Evolutionary conservation across 2,113 vertebrate genomes (phyloP), one percentile per base, ranked within the genome.

Genomic region (Phoxinus phoxinus): DNA sequence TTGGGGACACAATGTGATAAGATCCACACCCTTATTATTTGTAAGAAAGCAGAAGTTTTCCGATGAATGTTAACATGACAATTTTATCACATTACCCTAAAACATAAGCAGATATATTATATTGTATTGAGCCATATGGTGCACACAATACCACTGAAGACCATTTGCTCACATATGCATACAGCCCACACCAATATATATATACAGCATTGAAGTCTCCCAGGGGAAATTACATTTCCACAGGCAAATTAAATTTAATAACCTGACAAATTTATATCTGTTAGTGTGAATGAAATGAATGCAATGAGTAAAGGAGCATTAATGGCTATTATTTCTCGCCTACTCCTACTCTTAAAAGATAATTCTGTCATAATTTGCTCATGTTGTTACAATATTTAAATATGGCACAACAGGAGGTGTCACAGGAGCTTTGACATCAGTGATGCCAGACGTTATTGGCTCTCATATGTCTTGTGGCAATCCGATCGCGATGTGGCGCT

Each of bases 301-400:
- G 56, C 48, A 75, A 6, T 21, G 41, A 61, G 65, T 23, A 44
- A 77, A 87, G 84, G 71, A 90, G 92, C 92, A 92, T 94, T 92
- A 87, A 91, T 93, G 72, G 58, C 30, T 86, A 87, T 86, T 58
- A 65, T 86, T 87, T 91, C 86, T 87, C 88, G 63, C 86, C 87
- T 90, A 84, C 87, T 90, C 89, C 85, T 78, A 30, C n/a, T 58
- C 17, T 2, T 59, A 59, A 61, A 61, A 13, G 5, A 79, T 15
- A 79, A 41, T 4, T 32, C 2, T 13, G 35, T 41, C 74, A 77
- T 77, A 1, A 23, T 77, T 77, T 21, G n/a, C 41, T 74, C 72
- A 27, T 17, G 23, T 74, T 48, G n/a, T 17, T 27, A 74, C n/a
- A 73, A 73, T 73, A 73, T 73, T 73, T 41, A 73, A 44, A 46